Percentiles rank a stretch among this genome's conserved stretches.
Conservation (phyloP, 2,797 vertebrate species). For the Parotocinclus haroldoi region DNA sequence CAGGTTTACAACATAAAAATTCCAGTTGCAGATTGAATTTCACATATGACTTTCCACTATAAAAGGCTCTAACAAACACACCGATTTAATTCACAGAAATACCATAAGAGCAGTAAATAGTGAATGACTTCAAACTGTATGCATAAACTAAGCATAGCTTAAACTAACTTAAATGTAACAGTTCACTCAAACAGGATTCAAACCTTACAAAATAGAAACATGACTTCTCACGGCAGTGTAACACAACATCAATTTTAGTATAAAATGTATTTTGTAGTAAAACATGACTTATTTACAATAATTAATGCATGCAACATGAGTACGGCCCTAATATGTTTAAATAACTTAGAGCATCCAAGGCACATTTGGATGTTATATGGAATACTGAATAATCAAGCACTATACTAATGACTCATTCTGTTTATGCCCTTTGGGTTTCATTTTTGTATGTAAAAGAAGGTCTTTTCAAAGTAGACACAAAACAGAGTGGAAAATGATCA, state of each 20-base stretch:
- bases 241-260: conserved; percentile 1
- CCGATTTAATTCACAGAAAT: too few species aligned
- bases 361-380: conserved; percentile 14
- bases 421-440: too few species aligned
- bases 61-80: too few species aligned
- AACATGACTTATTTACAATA: conserved; percentile 13
- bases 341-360: conserved; percentile 28
- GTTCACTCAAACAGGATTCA: too few species aligned
- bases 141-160: neutral
- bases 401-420: too few species aligned
- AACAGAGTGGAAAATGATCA: too few species aligned
- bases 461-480: too few species aligned
- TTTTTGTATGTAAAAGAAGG: too few species aligned
- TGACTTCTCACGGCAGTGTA: conserved; percentile 8
- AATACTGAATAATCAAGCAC: neutral
- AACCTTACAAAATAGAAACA: neutral
- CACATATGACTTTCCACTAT: neutral
- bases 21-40: neutral
- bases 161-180: neutral
- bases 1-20: too few species aligned
- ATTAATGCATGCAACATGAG: conserved; percentile 18
- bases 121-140: too few species aligned
- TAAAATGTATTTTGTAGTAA: conserved; percentile 11
- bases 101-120: too few species aligned
- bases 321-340: neutral